Percentiles rank a stretch among this genome's conserved stretches.
phyloP scores from a whole-genome alignment of 2,797 vertebrate genomes.

The Ammospiza maritima region DNA sequence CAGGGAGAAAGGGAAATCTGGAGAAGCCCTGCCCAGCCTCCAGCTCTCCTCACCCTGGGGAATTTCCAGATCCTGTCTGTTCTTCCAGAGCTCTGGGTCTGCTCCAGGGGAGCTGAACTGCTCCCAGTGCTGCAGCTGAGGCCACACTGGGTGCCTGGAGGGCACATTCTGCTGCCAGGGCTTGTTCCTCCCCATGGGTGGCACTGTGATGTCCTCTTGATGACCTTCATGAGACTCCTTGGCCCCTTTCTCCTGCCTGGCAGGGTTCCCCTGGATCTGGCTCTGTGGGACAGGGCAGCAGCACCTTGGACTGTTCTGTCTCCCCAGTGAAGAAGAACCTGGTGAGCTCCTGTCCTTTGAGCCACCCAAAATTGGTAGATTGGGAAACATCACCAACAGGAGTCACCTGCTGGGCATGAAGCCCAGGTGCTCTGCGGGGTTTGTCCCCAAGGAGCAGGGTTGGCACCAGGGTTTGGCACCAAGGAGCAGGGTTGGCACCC shows the following conservation, averaged over 20 bases:
- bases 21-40: neutral
- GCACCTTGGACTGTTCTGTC: no score
- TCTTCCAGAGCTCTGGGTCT: neutral
- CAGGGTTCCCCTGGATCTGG: no score
- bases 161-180: neutral
- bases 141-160: neutral
- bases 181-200: neutral
- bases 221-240: neutral
- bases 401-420: no score
- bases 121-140: neutral
- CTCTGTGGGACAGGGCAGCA: no score
- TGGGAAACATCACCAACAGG: no score
- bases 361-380: no score
- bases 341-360: no score
- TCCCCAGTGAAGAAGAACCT: no score
- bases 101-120: neutral
- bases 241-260: neutral
- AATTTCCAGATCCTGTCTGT: neutral
- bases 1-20: neutral
- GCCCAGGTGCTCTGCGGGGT: no score
- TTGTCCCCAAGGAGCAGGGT: no score
- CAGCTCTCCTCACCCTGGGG: neutral
- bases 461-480: no score
- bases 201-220: neutral
- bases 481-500: no score